Evolutionary conservation across 2,888 invertebrate species (phyloP), one percentile per base, ranked within the genome.

Genomic region (Zonitis immaculata): DNA sequence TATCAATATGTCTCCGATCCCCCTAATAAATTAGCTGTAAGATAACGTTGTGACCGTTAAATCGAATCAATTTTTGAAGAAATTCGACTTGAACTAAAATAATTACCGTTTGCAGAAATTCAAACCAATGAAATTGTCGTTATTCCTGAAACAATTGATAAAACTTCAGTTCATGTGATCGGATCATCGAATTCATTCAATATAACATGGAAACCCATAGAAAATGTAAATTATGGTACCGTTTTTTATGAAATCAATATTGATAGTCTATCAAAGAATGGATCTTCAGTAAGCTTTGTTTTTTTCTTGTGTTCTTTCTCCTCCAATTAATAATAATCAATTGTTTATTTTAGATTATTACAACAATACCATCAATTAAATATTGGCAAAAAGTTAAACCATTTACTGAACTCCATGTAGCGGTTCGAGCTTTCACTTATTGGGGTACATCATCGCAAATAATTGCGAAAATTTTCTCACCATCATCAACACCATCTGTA

Each of bases 131-230:
- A 76, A 46, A 74, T 85, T 1, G 79, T 80, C 49, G 89, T 95
- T 0, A 82, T 89, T 49, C 95, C 95, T 0, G 83, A 85, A 59
- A 77, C 84, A 0, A 84, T 95, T 2, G 78, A 84, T 46, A 73
- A 79, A 2, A 78, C 81, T 1, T 85, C 87, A 0, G 83, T 96
- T 49, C 75, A 74, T 44, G 84, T 93, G 4, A 76, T 78, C 3
- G 95, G 95, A 0, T 82, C 82, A 12, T 92, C 88, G 84, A 82
- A 89, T 57, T 81, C 82, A 32, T 95, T 95, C 69, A 89, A 88
- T 63, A 82, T 96, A 39, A 86, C 86, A 1, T 96, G 95, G 95
- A 78, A 83, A 14, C 84, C 89, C 0, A 82, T 88, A 0, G 77
- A 76, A 0, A 84, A 85, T 48, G 87, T 90, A 3, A 92, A 89